Percentiles rank a stretch among this genome's conserved stretches.
phyloP scores from a whole-genome alignment of 2,113 vertebrate genomes.

The Gorsachius goisagi region DNA sequence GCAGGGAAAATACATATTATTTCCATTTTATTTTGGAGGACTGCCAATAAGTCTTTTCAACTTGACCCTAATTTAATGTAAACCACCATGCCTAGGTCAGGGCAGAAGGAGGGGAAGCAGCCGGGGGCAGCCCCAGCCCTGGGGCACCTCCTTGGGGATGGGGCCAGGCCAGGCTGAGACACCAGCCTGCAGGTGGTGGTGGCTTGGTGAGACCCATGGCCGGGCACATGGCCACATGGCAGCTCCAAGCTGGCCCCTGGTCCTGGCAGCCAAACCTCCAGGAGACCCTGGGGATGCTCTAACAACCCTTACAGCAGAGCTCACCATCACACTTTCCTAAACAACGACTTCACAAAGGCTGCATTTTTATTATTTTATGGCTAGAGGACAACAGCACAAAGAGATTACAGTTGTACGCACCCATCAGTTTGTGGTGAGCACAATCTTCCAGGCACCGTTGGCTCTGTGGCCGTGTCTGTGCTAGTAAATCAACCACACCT shows the following conservation, averaged over 20 bases:
- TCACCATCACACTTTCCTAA: background rate
- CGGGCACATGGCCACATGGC: fast-evolving
- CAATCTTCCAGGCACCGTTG: background rate
- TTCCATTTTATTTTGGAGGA: background rate
- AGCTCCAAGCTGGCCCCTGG: background rate
- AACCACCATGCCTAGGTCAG: background rate
- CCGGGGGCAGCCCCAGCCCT: background rate
- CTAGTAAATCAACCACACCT: background rate
- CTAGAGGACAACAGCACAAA: background rate
- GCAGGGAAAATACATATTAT: background rate
- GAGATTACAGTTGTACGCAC: background rate
- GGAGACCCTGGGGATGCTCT: background rate
- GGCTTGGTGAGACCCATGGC: background rate
- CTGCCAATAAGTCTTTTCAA: background rate
- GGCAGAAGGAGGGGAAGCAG: background rate
- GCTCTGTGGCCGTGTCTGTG: background rate
- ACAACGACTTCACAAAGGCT: background rate
- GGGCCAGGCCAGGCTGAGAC: too few species aligned
- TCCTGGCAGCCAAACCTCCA: fast-evolving
- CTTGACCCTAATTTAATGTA: background rate
- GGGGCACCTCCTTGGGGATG: background rate
- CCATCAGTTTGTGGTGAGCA: background rate
- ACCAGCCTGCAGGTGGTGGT: fast-evolving
- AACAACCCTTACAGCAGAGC: background rate
- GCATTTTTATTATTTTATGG: background rate